A percentile compares a stretch with the other conserved stretches of the same genome.
Evolutionary conservation across 2,888 invertebrate species (phyloP).

Genomic region (Athalia circularis): DNA sequence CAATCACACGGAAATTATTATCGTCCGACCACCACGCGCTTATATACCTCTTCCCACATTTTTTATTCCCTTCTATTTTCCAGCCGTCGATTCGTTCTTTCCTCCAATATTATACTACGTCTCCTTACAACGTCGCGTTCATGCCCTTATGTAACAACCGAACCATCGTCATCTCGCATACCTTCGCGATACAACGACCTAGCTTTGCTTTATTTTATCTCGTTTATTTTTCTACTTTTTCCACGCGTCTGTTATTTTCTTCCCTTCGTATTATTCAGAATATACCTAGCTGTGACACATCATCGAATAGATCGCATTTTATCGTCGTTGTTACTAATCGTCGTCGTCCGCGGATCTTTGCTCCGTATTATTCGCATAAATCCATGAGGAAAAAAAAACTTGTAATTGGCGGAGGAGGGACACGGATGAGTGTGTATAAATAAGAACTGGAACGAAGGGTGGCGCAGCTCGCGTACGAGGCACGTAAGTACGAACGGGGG

Average conservation of each 20-base stretch:
- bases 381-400: conserved; percentile 3
- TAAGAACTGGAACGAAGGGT: too few species aligned
- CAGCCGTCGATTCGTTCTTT: background rate
- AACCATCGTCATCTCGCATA: background rate
- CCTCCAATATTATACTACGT: background rate
- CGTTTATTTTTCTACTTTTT: background rate
- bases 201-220: background rate
- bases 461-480: too few species aligned
- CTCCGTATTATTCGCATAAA: background rate
- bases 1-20: conserved; percentile 63
- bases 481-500: background rate
- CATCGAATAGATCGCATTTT: background rate
- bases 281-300: background rate
- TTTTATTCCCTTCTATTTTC: conserved; percentile 30
- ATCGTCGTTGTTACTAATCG: background rate
- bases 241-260: too few species aligned
- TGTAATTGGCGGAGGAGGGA: conserved; percentile 23
- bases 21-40: conserved; percentile 55
- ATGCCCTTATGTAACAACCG: background rate
- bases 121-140: background rate
- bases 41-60: conserved; percentile 49
- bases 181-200: background rate
- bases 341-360: too few species aligned
- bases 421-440: too few species aligned
- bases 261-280: background rate